These are phyloP conservation scores for Coccyzus lansbergi DNA, from an alignment of 2,797 vertebrate genomes.

Conservation along the genomic window DNA sequence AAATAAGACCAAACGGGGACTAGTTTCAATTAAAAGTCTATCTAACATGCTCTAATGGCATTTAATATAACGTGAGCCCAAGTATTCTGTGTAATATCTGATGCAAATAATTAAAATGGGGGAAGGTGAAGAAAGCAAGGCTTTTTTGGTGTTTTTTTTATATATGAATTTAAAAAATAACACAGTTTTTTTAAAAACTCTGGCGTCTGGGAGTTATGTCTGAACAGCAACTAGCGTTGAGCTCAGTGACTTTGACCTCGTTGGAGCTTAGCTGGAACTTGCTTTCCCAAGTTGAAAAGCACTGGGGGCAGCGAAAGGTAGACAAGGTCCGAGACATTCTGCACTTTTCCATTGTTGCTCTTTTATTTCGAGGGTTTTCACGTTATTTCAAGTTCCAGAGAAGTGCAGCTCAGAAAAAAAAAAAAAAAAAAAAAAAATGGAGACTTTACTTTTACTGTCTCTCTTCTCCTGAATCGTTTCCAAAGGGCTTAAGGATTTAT, in stretches of 20 bases:
- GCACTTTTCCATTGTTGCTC: slow-evolving; percentile 52
- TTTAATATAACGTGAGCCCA: slow-evolving; percentile 25
- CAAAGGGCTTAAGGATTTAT: slow-evolving; percentile 48
- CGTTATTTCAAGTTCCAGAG: background rate
- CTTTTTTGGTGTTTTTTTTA: no score
- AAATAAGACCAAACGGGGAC: slow-evolving; percentile 29
- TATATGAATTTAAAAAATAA: background rate
- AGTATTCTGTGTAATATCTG: slow-evolving; percentile 34
- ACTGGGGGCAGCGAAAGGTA: slow-evolving; percentile 29
- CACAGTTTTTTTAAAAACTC: slow-evolving; percentile 45
- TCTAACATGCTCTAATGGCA: slow-evolving; percentile 49
- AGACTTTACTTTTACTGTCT: slow-evolving; percentile 24
- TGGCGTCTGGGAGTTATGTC: background rate
- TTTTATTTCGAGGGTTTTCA: slow-evolving; percentile 57
- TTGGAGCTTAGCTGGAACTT: slow-evolving; percentile 61
- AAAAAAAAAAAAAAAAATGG: slow-evolving; percentile 9
- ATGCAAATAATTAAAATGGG: slow-evolving; percentile 25
- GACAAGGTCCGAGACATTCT: slow-evolving; percentile 27
- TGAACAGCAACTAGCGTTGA: background rate
- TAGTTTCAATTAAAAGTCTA: slow-evolving; percentile 49
- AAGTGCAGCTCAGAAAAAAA: background rate
- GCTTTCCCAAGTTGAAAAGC: slow-evolving; percentile 70
- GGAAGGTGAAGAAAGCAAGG: background rate
- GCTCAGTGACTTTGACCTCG: slow-evolving; percentile 67
- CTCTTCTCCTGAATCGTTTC: slow-evolving; percentile 50